Conservation (phyloP, 1,140 invertebrate genomes). For the Psix sp. region DNA sequence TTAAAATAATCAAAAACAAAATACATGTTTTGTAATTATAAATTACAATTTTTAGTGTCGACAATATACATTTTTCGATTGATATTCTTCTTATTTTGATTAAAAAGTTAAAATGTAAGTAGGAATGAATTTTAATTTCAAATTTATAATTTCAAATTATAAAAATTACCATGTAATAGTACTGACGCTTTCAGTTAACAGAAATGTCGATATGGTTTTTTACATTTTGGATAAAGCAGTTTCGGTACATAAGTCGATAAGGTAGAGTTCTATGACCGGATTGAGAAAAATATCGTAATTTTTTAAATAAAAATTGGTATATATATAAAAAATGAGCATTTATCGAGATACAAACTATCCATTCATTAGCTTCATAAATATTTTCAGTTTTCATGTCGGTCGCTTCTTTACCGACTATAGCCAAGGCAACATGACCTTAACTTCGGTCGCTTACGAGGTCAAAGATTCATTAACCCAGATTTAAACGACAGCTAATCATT, state of each 20-base stretch:
- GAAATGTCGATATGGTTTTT: not conserved
- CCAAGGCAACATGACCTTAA: conserved; percentile 47
- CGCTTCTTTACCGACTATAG: conserved; percentile 60
- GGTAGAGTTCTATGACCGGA: conserved; percentile 13
- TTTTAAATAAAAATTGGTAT: not conserved
- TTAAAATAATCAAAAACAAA: no score
- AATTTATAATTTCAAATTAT: no score
- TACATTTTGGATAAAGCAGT: conserved; percentile 12
- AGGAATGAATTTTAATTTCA: no score
- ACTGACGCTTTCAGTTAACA: no score
- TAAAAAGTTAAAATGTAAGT: no score
- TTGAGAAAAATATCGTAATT: no score
- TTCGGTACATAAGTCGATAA: conserved; percentile 35
- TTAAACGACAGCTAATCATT: conserved; percentile 61
- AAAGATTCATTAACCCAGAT: conserved; percentile 61
- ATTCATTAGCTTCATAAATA: not conserved
- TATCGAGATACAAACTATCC: not conserved
- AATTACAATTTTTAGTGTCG: no score
- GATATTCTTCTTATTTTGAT: no score
- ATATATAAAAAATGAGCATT: not conserved
- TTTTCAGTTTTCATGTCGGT: not conserved
- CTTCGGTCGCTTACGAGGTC: conserved; percentile 35
- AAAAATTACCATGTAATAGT: no score
- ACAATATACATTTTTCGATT: no score
- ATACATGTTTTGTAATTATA: no score